These are phyloP conservation scores for Anagyrus pseudococci DNA, from an alignment of 2,888 invertebrate genomes.

Conservation along the genomic window DNA sequence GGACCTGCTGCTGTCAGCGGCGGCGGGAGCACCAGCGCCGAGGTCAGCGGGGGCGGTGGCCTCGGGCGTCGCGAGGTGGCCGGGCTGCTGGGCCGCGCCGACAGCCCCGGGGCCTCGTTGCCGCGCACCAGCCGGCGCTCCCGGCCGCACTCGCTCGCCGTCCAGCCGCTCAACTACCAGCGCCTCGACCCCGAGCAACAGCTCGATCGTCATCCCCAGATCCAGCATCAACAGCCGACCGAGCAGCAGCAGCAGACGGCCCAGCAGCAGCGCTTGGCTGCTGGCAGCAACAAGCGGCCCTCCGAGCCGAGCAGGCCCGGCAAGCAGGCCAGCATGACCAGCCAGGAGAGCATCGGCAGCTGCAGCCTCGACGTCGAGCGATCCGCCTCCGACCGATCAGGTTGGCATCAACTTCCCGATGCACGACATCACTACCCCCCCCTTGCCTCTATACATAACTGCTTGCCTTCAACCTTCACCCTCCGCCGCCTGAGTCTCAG, in stretches of 20 bases:
- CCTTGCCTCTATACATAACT: neutral
- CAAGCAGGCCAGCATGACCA: slow-evolving; percentile 51
- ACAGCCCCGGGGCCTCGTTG: slow-evolving; percentile 38
- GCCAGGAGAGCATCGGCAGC: slow-evolving; percentile 81
- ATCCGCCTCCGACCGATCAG: slow-evolving; percentile 61
- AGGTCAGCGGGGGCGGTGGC: slow-evolving; percentile 24
- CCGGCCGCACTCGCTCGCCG: slow-evolving; percentile 57
- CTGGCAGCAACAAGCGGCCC: neutral
- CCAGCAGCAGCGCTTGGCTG: slow-evolving; percentile 1
- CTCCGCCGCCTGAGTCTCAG: no score
- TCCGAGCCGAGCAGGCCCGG: neutral
- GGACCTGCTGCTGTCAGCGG: slow-evolving; percentile 21
- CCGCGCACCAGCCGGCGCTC: slow-evolving; percentile 43
- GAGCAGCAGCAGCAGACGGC: neutral
- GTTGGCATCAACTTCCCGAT: slow-evolving; percentile 48
- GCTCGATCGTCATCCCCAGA: slow-evolving; percentile 26
- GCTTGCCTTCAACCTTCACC: neutral
- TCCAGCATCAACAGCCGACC: slow-evolving; percentile 46
- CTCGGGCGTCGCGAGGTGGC: slow-evolving; percentile 53
- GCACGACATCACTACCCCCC: no score
- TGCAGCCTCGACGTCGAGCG: slow-evolving; percentile 87
- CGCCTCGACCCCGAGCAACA: slow-evolving; percentile 53
- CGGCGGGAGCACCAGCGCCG: slow-evolving; percentile 32
- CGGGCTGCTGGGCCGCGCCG: slow-evolving; percentile 42
- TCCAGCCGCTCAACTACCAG: slow-evolving; percentile 58